phyloP scores from a whole-genome alignment of 53 echinoderm and acorn worm genomes.

The Holothuria leucospilota region DNA sequence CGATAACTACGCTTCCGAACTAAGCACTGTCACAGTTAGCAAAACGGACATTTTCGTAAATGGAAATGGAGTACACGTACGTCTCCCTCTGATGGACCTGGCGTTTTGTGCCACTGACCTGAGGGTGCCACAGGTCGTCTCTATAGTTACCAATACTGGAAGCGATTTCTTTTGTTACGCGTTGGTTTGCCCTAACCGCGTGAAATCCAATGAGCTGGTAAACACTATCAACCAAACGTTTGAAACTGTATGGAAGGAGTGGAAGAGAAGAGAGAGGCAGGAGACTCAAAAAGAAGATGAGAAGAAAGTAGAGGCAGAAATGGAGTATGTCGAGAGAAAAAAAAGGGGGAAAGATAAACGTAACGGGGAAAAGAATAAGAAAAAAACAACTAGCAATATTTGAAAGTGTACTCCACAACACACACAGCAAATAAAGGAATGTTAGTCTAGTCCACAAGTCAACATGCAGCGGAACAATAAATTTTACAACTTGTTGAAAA shows the following conservation, averaged over 20 bases:
- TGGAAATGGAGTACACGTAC: background rate
- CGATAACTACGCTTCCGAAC: constrained; percentile 32
- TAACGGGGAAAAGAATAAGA: constrained; percentile 16
- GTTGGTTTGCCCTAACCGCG: constrained; percentile 31
- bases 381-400: background rate
- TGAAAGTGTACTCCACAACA: no score
- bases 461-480: no score
- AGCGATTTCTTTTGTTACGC: constrained; percentile 37
- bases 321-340: constrained; percentile 32
- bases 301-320: constrained; percentile 25
- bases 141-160: constrained; percentile 39
- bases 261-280: constrained; percentile 47
- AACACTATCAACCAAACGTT: constrained; percentile 45
- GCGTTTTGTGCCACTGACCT: constrained; percentile 45
- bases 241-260: constrained; percentile 47
- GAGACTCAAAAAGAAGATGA: constrained; percentile 33
- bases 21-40: constrained; percentile 36
- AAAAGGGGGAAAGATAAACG: constrained; percentile 2
- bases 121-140: constrained; percentile 37
- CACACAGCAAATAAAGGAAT: no score
- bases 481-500: no score
- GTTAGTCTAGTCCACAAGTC: no score
- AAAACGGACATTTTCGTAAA: constrained; percentile 23
- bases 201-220: constrained; percentile 35
- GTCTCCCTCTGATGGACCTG: constrained; percentile 42